Evolutionary conservation across 2,797 vertebrate genomes (phyloP).

Genomic region (Tarsius wallacei): DNA sequence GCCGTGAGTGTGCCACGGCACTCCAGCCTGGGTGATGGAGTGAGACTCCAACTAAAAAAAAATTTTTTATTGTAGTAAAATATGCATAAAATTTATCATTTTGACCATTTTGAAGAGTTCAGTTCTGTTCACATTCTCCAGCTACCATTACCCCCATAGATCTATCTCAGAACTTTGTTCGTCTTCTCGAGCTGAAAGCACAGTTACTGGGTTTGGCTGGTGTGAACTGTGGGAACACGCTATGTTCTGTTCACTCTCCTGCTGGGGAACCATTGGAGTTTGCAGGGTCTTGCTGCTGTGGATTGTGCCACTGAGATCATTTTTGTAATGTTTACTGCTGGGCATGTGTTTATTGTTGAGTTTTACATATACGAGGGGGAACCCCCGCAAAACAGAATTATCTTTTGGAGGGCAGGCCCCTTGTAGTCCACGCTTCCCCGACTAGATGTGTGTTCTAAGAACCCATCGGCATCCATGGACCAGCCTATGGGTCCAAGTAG

Average conservation of each 20-base stretch:
- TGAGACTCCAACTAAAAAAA: too few species aligned
- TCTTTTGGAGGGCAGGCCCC: too few species aligned
- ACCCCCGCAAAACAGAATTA: too few species aligned
- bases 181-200: not conserved
- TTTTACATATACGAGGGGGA: not conserved
- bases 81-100: not conserved
- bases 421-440: too few species aligned
- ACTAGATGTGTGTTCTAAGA: too few species aligned
- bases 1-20: too few species aligned
- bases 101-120: not conserved
- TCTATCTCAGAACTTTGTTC: not conserved
- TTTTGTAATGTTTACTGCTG: not conserved
- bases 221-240: not conserved
- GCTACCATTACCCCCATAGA: not conserved
- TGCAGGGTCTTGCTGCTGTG: not conserved
- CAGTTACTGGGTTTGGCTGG: too few species aligned
- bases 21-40: too few species aligned
- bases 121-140: not conserved
- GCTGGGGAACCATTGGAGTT: not conserved
- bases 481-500: too few species aligned
- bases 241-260: not conserved
- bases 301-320: rapidly evolving
- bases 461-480: too few species aligned
- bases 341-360: not conserved
- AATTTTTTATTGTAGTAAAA: not conserved